Conservation (phyloP, 2,888 invertebrate species). For the Colostygia pectinataria region DNA sequence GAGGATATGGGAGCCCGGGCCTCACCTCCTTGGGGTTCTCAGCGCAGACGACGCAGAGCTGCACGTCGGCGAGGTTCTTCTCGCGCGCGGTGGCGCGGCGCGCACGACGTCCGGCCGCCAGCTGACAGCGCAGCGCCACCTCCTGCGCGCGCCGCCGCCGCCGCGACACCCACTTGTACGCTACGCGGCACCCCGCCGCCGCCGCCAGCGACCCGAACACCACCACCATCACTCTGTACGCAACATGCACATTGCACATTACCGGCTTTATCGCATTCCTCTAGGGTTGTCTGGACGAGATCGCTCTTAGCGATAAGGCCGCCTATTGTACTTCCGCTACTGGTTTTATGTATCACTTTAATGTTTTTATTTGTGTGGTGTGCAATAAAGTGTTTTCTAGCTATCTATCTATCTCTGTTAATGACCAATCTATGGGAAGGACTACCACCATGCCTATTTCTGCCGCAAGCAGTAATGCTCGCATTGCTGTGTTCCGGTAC, state of each 20-base stretch:
- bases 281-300: too few relatives aligned
- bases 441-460: too few relatives aligned
- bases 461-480: too few relatives aligned
- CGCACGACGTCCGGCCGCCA: constrained; percentile 86
- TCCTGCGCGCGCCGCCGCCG: constrained; percentile 80
- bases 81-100: constrained; percentile 86
- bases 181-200: constrained; percentile 76
- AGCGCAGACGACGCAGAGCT: constrained; percentile 93
- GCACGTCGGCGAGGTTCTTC: constrained; percentile 84
- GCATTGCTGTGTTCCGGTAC: too few relatives aligned
- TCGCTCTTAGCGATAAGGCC: too few relatives aligned
- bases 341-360: too few relatives aligned
- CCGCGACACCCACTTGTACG: constrained; percentile 75
- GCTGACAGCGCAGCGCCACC: constrained; percentile 82
- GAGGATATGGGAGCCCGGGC: not conserved
- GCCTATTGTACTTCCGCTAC: too few relatives aligned
- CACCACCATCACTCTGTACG: constrained; percentile 77
- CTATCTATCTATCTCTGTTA: too few relatives aligned
- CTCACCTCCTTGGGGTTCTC: constrained; percentile 90
- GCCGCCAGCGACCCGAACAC: constrained; percentile 82
- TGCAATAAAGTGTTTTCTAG: too few relatives aligned
- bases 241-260: not conserved
- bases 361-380: too few relatives aligned
- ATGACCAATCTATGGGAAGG: too few relatives aligned
- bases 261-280: too few relatives aligned